Conservation (phyloP, 2,888 invertebrate species). For the Lepetodrilus schrolli region DNA sequence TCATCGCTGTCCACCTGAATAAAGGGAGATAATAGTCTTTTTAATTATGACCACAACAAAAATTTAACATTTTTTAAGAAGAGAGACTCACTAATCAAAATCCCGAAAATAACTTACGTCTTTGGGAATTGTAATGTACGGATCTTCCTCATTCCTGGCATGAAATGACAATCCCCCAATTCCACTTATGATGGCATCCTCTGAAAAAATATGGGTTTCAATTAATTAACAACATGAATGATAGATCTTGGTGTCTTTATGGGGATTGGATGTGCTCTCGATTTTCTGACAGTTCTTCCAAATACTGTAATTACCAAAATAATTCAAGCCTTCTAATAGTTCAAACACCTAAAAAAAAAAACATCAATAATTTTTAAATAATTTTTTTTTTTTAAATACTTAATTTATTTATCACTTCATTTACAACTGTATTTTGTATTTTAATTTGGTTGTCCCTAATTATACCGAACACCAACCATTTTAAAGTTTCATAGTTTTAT, state of each 20-base stretch:
- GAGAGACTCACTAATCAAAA: no score
- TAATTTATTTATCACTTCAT: no score
- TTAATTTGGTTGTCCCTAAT: no score
- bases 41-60: no score
- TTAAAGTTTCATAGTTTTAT: no score
- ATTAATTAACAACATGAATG: not conserved
- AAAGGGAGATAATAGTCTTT: not conserved
- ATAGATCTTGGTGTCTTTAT: not conserved
- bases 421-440: no score
- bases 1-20: constrained; percentile 77
- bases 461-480: no score
- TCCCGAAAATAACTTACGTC: constrained; percentile 72
- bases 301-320: not conserved
- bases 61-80: no score
- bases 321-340: not conserved
- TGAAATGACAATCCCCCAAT: constrained; percentile 67
- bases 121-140: constrained; percentile 74
- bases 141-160: constrained; percentile 76
- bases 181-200: constrained; percentile 41
- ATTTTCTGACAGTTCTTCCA: not conserved
- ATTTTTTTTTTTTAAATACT: no score
- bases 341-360: no score
- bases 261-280: not conserved
- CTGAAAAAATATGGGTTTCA: not conserved
- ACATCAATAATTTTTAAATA: no score